Conservation (phyloP, 2,797 vertebrate species). For the Meriones psammophilus region DNA sequence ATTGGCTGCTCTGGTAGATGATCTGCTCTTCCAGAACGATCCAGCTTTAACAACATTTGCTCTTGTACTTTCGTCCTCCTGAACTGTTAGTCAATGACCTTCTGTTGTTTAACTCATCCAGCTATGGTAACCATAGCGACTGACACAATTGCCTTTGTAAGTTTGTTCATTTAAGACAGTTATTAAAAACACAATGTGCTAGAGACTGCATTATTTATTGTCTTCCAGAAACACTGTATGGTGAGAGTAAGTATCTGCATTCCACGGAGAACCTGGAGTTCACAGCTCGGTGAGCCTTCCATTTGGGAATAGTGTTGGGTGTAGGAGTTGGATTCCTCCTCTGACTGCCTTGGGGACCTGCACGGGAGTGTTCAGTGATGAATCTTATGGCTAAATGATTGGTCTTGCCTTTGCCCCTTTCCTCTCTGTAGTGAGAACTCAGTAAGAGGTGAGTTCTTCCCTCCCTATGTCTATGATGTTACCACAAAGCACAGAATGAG, state of each 20-base stretch:
- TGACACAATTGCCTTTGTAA: neutral
- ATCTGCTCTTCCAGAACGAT: neutral
- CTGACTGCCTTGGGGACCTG: neutral
- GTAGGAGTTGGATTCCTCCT: too few species aligned
- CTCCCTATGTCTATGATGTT: neutral
- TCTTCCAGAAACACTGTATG: neutral
- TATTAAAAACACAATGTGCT: neutral
- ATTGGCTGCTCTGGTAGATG: neutral
- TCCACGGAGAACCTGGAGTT: neutral
- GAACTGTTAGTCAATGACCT: neutral
- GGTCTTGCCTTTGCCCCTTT: neutral
- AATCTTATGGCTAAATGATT: neutral
- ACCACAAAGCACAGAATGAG: slow-evolving; percentile 16
- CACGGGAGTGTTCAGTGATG: neutral
- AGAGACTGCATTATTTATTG: neutral
- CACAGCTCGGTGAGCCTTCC: neutral
- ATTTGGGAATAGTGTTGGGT: neutral
- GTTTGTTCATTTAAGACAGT: slow-evolving; percentile 24
- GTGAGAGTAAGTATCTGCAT: neutral
- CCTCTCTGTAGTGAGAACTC: neutral
- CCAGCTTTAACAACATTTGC: neutral
- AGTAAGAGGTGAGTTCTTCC: neutral
- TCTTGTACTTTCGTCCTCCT: neutral
- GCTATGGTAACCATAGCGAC: neutral
- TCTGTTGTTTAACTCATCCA: neutral